Conservation (phyloP, 2,888 invertebrate species). For the Agrochola litura region DNA sequence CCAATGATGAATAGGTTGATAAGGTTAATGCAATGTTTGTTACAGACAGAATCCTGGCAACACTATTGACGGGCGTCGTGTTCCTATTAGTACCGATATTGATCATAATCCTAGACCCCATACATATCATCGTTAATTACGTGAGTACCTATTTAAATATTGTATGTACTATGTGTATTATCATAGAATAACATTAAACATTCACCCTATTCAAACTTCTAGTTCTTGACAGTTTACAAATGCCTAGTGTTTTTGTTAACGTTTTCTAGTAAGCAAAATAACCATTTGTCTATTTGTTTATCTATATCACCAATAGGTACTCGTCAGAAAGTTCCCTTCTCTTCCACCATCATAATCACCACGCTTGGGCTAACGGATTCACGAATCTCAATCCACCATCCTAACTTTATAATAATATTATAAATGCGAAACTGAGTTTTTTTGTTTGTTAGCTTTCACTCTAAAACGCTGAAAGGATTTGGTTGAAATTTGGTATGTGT, state of each 20-base stretch:
- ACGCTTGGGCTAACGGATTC: background rate
- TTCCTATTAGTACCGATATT: conserved; percentile 60
- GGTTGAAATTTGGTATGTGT: too few species aligned
- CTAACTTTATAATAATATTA: too few species aligned
- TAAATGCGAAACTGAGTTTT: too few species aligned
- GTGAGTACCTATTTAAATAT: conserved; percentile 63
- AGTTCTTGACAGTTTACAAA: background rate
- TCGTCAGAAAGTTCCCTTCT: background rate
- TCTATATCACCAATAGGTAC: background rate
- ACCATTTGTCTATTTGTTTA: background rate
- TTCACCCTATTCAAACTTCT: background rate
- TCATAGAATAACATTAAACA: background rate
- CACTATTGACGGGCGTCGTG: conserved; percentile 49
- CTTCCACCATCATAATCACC: background rate
- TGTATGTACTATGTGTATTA: background rate
- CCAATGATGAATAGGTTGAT: too few species aligned
- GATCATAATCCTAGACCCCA: conserved; percentile 61
- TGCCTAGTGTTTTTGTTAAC: background rate
- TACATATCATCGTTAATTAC: conserved; percentile 63
- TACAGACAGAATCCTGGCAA: conserved; percentile 58
- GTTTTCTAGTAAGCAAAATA: background rate
- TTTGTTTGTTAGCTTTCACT: too few species aligned
- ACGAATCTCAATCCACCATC: background rate
- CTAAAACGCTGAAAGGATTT: too few species aligned
- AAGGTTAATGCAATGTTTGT: conserved; percentile 20